Evolutionary conservation across 1,140 invertebrate genomes (phyloP).

Genomic region (Tetramorium parvispinum): DNA sequence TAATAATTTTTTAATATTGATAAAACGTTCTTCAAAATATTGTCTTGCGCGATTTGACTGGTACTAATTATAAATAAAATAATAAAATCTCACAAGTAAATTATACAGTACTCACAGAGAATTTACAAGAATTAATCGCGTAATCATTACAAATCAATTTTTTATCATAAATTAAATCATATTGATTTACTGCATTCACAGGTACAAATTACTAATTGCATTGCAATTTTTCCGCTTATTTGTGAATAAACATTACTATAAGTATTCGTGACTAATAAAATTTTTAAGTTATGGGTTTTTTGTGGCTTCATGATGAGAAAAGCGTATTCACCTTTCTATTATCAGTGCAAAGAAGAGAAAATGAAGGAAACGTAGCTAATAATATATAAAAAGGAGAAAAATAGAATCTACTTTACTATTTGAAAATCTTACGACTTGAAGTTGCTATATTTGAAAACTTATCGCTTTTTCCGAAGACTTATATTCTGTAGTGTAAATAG

Average conservation of each 20-base stretch:
- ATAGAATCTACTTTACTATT: conserved; percentile 45
- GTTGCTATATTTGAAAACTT: conserved; percentile 41
- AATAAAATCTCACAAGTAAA: not conserved
- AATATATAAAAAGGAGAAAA: conserved; percentile 4
- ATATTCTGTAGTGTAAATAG: conserved; percentile 67
- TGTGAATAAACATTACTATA: not conserved
- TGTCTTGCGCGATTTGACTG: not conserved
- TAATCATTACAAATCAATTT: not conserved
- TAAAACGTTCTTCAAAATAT: not conserved
- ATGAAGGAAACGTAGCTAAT: not conserved
- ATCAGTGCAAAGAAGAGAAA: conserved; percentile 2
- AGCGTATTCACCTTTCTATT: conserved; percentile 38
- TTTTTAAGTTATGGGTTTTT: conserved; percentile 36
- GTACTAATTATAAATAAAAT: not conserved
- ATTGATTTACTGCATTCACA: not conserved
- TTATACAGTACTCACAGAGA: not conserved
- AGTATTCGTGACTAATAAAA: conserved; percentile 4
- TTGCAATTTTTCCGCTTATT: not conserved
- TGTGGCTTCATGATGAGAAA: not conserved
- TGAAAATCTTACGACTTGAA: conserved; percentile 21
- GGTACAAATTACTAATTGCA: not conserved
- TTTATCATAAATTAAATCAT: not conserved
- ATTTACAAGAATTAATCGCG: not conserved
- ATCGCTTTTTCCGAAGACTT: conserved; percentile 49
- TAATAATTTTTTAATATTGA: not conserved